Conservation (phyloP, 2,888 invertebrate genomes). For the Cyrtodaria siliqua region DNA sequence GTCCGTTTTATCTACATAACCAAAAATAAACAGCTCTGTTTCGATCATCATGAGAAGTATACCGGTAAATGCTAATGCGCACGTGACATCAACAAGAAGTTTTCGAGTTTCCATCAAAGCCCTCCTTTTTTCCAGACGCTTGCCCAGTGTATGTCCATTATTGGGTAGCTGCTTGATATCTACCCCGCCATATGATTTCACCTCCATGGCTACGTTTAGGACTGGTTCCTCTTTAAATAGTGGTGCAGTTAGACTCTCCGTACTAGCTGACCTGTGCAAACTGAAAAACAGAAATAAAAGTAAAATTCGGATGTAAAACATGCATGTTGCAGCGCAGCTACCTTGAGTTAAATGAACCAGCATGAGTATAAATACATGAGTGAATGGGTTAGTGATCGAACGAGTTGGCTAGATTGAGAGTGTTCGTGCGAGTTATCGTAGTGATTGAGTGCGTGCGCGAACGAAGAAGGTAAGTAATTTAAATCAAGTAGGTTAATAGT, state of each 20-base stretch:
- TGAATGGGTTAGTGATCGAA: too few relatives aligned
- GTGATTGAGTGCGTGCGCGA: too few relatives aligned
- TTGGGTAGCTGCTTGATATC: neutral
- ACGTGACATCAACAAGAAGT: slow-evolving; percentile 73
- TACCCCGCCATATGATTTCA: slow-evolving; percentile 53
- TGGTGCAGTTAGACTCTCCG: slow-evolving; percentile 44
- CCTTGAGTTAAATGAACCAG: too few relatives aligned
- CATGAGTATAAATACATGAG: too few relatives aligned
- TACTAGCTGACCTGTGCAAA: slow-evolving; percentile 24
- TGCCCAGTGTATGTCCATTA: slow-evolving; percentile 53
- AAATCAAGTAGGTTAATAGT: too few relatives aligned
- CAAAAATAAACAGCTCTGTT: slow-evolving; percentile 74
- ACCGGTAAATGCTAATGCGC: slow-evolving; percentile 71
- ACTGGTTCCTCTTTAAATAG: slow-evolving; percentile 45
- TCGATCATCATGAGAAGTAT: slow-evolving; percentile 78
- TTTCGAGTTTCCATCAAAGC: slow-evolving; percentile 58
- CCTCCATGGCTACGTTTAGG: neutral
- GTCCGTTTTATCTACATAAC: slow-evolving; percentile 58
- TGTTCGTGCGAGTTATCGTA: too few relatives aligned
- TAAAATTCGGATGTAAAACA: too few relatives aligned
- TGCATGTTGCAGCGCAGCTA: too few relatives aligned
- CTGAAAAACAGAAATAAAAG: too few relatives aligned
- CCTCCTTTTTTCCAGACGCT: slow-evolving; percentile 65
- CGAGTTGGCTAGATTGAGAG: too few relatives aligned
- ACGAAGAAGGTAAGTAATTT: too few relatives aligned